phyloP scores from a whole-genome alignment of 2,888 invertebrate genomes.

The Macrosoma leucophasiata region DNA sequence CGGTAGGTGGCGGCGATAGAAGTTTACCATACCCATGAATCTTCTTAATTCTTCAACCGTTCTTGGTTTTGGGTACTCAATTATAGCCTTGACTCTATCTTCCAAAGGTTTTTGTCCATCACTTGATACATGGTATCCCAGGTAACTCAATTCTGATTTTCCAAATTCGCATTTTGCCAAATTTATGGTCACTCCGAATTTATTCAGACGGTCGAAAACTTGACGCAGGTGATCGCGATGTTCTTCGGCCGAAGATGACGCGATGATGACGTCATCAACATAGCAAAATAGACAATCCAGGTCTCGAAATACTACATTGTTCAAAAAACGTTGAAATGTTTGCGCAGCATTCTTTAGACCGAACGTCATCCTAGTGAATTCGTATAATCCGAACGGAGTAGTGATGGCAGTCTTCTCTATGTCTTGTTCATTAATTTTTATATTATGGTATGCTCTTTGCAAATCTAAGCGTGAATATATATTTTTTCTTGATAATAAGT shows the following conservation, averaged over 20 bases:
- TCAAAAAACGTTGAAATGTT: not conserved
- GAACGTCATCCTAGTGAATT: too few species aligned
- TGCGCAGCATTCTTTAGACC: too few species aligned
- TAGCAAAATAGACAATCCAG: slow-evolving; percentile 6
- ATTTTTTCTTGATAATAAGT: too few species aligned
- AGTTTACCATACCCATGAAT: slow-evolving; percentile 36
- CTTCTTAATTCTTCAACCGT: slow-evolving; percentile 12
- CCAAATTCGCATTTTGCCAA: not conserved
- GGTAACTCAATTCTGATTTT: slow-evolving; percentile 2
- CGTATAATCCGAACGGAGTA: too few species aligned
- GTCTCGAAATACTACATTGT: slow-evolving; percentile 1
- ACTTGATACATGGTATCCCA: slow-evolving; percentile 6
- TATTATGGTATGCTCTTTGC: too few species aligned
- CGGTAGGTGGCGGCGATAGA: slow-evolving; percentile 34
- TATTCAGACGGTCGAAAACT: not conserved
- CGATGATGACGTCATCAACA: slow-evolving; percentile 9
- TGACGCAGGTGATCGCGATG: slow-evolving; percentile 4
- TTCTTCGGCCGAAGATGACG: not conserved
- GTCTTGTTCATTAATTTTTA: too few species aligned
- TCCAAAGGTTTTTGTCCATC: slow-evolving; percentile 5
- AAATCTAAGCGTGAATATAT: too few species aligned
- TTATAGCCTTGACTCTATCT: slow-evolving; percentile 11
- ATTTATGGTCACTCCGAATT: not conserved
- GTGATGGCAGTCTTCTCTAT: too few species aligned
- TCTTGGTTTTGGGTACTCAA: slow-evolving; percentile 9